These are phyloP conservation scores for Cetoscarus ocellatus DNA, from an alignment of 2,797 vertebrate species.

Conservation along the genomic window DNA sequence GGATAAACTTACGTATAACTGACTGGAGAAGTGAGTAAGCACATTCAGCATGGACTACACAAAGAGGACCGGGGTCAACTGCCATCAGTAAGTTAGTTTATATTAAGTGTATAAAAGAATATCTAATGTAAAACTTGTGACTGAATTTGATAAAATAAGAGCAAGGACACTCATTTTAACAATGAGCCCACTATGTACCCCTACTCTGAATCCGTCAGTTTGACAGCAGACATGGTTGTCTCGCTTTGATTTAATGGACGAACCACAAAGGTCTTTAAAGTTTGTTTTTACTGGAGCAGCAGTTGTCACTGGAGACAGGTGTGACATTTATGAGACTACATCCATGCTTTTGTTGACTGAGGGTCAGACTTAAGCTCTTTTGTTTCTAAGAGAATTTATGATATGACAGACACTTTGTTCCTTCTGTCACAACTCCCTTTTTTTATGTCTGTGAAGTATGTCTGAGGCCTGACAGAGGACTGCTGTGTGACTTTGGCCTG, in stretches of 20 bases:
- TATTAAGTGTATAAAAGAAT: too few species aligned
- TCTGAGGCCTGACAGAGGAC: constrained; percentile 24
- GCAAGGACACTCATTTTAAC: too few species aligned
- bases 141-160: too few species aligned
- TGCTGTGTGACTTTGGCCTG: constrained; percentile 15
- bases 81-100: too few species aligned
- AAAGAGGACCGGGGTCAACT: too few species aligned
- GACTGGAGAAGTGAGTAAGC: too few species aligned
- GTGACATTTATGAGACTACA: constrained; percentile 24
- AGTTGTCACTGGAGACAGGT: constrained; percentile 41
- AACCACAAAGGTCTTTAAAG: neutral
- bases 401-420: constrained; percentile 42
- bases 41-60: too few species aligned
- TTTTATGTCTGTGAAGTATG: constrained; percentile 23
- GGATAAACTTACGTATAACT: too few species aligned
- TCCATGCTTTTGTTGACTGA: constrained; percentile 11
- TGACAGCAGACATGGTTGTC: neutral
- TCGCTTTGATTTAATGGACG: neutral
- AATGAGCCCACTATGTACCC: too few species aligned
- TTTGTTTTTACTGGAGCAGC: constrained; percentile 28
- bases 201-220: neutral
- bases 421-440: neutral
- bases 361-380: constrained; percentile 28
- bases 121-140: too few species aligned
- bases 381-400: constrained; percentile 37